phyloP scores from a whole-genome alignment of 2,888 invertebrate species.

The Willowsia nigromaculata region DNA sequence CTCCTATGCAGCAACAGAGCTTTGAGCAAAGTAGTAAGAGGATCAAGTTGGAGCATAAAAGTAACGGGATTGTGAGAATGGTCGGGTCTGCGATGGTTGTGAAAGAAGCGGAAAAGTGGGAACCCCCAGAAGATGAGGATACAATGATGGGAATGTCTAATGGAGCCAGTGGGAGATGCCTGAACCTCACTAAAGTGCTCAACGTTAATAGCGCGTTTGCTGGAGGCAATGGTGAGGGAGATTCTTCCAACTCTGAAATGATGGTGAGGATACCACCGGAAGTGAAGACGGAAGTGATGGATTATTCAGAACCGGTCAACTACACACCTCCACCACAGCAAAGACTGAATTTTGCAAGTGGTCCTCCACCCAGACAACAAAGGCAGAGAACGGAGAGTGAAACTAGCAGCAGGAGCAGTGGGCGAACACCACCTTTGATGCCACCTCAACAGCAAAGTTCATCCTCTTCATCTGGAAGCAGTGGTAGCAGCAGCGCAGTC shows the following conservation, averaged over 20 bases:
- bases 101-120: constrained; percentile 77
- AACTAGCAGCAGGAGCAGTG: constrained; percentile 29
- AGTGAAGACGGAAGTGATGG: constrained; percentile 66
- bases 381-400: constrained; percentile 59
- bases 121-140: constrained; percentile 74
- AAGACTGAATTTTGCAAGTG: background rate
- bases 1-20: background rate
- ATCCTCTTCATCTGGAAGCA: background rate
- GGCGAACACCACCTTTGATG: background rate
- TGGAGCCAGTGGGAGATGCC: constrained; percentile 47
- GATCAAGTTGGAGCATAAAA: constrained; percentile 70
- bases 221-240: background rate
- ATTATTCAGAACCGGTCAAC: constrained; percentile 20
- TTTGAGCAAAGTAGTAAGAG: constrained; percentile 63
- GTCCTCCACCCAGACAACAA: background rate
- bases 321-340: background rate
- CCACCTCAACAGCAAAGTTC: background rate
- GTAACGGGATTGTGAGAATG: constrained; percentile 65
- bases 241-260: background rate
- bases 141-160: constrained; percentile 60
- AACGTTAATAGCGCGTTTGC: constrained; percentile 66
- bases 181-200: constrained; percentile 76
- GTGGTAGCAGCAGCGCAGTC: background rate
- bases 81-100: constrained; percentile 70
- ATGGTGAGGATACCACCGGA: constrained; percentile 32